Percentiles rank a stretch among this genome's conserved stretches.
These are phyloP conservation scores for Tangachromis dhanisi DNA, from an alignment of 2,113 vertebrate species.

Conservation along the genomic window DNA sequence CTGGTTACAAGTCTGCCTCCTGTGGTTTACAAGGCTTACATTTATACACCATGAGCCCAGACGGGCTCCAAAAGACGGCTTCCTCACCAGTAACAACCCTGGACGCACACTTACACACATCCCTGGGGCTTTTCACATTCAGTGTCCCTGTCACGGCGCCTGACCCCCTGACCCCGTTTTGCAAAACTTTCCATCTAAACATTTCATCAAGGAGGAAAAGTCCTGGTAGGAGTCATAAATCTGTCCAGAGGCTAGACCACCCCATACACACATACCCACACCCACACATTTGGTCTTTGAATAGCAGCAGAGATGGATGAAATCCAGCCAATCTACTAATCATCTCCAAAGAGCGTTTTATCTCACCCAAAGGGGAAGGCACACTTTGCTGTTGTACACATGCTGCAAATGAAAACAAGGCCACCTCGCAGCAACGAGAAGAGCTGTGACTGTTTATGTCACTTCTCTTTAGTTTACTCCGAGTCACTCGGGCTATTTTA, in stretches of 20 bases:
- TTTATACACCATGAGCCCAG: not conserved
- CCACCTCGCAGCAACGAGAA: not conserved
- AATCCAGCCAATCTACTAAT: constrained; percentile 52
- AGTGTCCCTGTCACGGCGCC: constrained; percentile 16
- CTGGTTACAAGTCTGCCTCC: not conserved
- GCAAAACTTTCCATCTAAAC: constrained; percentile 57
- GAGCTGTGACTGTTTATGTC: constrained; percentile 14
- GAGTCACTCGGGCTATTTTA: not conserved
- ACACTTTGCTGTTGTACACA: not conserved
- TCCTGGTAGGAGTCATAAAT: constrained; percentile 45
- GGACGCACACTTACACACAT: constrained; percentile 9
- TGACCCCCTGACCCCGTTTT: constrained; percentile 61
- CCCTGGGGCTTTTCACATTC: constrained; percentile 29
- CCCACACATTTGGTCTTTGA: constrained; percentile 10
- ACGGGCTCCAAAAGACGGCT: not conserved
- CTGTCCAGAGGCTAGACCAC: constrained; percentile 55
- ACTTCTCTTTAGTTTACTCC: not conserved
- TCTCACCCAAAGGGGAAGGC: constrained; percentile 21
- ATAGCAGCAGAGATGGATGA: constrained; percentile 26
- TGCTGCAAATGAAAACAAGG: not conserved
- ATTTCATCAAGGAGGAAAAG: constrained; percentile 64
- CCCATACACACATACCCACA: constrained; percentile 1
- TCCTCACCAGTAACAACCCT: not conserved
- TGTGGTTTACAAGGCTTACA: constrained; percentile 17
- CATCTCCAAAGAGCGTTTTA: constrained; percentile 35